Base-by-base conservation (phyloP, 2,888 invertebrate genomes). In the Drosophila atripex region DNA sequence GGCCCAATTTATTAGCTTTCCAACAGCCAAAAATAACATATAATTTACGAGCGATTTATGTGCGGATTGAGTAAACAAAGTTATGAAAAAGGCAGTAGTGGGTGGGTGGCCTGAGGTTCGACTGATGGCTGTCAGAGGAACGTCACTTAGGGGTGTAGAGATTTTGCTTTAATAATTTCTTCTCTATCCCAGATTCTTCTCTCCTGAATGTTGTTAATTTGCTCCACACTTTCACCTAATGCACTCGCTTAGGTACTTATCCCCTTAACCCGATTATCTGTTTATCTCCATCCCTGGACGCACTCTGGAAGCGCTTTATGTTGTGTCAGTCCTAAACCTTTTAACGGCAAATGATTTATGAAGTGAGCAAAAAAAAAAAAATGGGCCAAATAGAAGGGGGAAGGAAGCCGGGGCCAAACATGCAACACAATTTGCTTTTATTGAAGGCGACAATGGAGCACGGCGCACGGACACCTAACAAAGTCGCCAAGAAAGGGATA, bases 371-470 rank as follows among this genome's bases (percentile, higher is more conserved):
- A 47, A 61, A 50, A 53, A 71, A 60, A 47, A 61, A 50, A 53
- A 51, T 9, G 28, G 28, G 28, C 28, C 9, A 65, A 1, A n/a
- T 11, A 12, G 14, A 55, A 69, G 64, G 65, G 73, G 65, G 28
- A 69, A 57, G 60, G 18, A 66, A 61, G 70, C 80, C 73, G 61
- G 50, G 59, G 47, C 50, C 73, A 82, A 87, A 77, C 88, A 87
- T 87, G 87, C 82, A 82, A 87, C 82, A 86, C 82, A 83, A 83
- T 83, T 83, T 83, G 88, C 88, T 87, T 80, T 83, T 85, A 87
- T 87, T 80, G 80, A 76, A 84, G 85, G 73, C 71, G 87, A 80
- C 80, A 79, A 68, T 66, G 32, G 54, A 32, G 41, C 55, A 58
- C 70, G 32, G 54, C 39, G 41, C 55, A 58, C 43, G 56, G 41